These are phyloP conservation scores for Lycocorax pyrrhopterus DNA, from an alignment of 2,113 vertebrate species.

Conservation along the genomic window DNA sequence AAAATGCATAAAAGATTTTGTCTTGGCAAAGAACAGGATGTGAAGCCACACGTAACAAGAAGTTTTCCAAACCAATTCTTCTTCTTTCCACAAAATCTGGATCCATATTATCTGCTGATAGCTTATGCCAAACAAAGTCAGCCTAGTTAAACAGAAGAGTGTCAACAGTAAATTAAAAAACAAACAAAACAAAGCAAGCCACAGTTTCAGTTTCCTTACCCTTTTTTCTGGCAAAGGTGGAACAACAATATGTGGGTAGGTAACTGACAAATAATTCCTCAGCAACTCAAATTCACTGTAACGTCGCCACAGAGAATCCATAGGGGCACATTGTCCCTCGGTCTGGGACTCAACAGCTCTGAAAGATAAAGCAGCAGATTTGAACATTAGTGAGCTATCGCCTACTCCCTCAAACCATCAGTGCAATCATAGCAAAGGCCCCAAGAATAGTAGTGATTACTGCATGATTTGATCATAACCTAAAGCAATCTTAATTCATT, in stretches of 20 bases:
- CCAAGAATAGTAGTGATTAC: neutral
- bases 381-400: neutral
- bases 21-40: constrained; percentile 88
- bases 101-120: constrained; percentile 97
- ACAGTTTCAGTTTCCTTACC: constrained; percentile 70
- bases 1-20: constrained; percentile 88
- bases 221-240: constrained; percentile 95
- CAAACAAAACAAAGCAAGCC: neutral
- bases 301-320: constrained; percentile 91
- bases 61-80: constrained; percentile 93
- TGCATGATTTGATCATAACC: neutral
- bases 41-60: constrained; percentile 89
- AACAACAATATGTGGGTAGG: constrained; percentile 85
- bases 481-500: neutral
- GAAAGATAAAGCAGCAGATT: constrained; percentile 4
- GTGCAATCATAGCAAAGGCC: neutral
- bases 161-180: neutral
- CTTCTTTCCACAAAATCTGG: constrained; percentile 96
- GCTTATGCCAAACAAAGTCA: constrained; percentile 97
- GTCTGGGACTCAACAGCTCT: constrained; percentile 80
- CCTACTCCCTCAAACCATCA: neutral
- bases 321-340: constrained; percentile 81
- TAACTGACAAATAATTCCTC: constrained; percentile 86
- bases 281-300: constrained; percentile 96
- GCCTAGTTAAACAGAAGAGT: constrained; percentile 76